Evolutionary conservation across 2,888 invertebrate genomes (phyloP).

Genomic region (Coleophora deauratella): DNA sequence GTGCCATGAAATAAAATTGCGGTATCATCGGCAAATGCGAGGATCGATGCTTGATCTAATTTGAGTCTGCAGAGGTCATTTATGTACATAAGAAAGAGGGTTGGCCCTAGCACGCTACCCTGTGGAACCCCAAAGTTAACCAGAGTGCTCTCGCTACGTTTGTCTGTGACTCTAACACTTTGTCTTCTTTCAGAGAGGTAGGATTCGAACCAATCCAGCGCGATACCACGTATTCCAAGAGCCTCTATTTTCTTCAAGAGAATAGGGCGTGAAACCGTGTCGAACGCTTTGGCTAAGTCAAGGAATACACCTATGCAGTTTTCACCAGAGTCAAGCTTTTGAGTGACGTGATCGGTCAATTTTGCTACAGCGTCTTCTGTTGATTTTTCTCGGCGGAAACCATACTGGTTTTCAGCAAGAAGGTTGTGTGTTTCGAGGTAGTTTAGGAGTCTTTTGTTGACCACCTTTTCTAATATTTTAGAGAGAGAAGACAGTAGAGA

Average conservation of each 20-base stretch:
- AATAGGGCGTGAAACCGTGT: too few species aligned
- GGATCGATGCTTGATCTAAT: background rate
- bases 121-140: slow-evolving; percentile 9
- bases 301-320: slow-evolving; percentile 1
- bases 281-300: too few species aligned
- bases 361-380: too few species aligned
- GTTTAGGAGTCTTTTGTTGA: slow-evolving; percentile 9
- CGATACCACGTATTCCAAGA: slow-evolving; percentile 5
- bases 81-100: slow-evolving; percentile 7
- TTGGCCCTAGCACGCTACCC: slow-evolving; percentile 8
- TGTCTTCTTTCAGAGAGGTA: slow-evolving; percentile 8
- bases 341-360: slow-evolving; percentile 5
- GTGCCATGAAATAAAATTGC: slow-evolving; percentile 9
- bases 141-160: background rate
- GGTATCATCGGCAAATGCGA: slow-evolving; percentile 11
- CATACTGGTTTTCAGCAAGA: too few species aligned
- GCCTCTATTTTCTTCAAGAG: slow-evolving; percentile 4
- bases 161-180: slow-evolving; percentile 1
- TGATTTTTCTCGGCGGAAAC: too few species aligned
- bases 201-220: slow-evolving; percentile 1
- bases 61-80: slow-evolving; percentile 4
- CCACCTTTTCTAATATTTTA: slow-evolving; percentile 12
- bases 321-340: background rate
- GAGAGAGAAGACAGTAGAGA: slow-evolving; percentile 6
- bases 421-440: too few species aligned